Base-by-base conservation (phyloP, 2,113 vertebrate species). In the Helogale parvula region DNA sequence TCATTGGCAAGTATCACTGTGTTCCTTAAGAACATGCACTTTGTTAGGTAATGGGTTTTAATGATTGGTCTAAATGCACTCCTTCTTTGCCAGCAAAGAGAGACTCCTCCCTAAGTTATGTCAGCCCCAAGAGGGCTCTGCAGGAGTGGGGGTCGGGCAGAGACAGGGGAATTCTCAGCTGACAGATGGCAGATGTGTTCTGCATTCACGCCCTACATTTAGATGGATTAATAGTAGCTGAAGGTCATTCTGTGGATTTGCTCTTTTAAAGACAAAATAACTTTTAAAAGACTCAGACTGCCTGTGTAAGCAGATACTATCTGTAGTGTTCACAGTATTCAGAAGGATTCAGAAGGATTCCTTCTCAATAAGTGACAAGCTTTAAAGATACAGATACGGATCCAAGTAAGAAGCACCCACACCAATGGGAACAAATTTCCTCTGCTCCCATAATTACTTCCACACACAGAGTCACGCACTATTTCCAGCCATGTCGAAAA, bases 31-130 rank as follows among this genome's bases (percentile, higher is more conserved):
- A 92, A 97, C 85, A 91, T 90, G 96, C 79, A 95, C 92, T 98
- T 98, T 97, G 97, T 98, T 98, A 98, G 97, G 95, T 98, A 98
- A 98, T 97, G 97, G 97, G 90, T 95, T 97, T 97, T 97, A 98
- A 98, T 97, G 97, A 98, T 97, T 98, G 69, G 94, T 94, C 96
- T 97, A 97, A 98, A 97, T 97, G 97, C 76, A 88, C 86, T 97
- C 50, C 10, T 60, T 91, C 79, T 82, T 79, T 84, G 47, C 88
- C 74, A 84, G 85, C 16, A 4, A 87, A 93, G 74, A 63, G 96
- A 89, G 54, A 33, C 69, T 92, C 96, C 93, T 96, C 69, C 65
- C 66, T 90, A 76, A 91, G 92, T 93, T 95, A 41, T 29, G 68
- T 69, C 5, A 88, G 90, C 54, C 98, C 91, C 96, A 65, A 71